Percentiles rank a stretch among this genome's conserved stretches.
Conservation (phyloP, 2,888 invertebrate genomes). For the Netelia virgata region DNA sequence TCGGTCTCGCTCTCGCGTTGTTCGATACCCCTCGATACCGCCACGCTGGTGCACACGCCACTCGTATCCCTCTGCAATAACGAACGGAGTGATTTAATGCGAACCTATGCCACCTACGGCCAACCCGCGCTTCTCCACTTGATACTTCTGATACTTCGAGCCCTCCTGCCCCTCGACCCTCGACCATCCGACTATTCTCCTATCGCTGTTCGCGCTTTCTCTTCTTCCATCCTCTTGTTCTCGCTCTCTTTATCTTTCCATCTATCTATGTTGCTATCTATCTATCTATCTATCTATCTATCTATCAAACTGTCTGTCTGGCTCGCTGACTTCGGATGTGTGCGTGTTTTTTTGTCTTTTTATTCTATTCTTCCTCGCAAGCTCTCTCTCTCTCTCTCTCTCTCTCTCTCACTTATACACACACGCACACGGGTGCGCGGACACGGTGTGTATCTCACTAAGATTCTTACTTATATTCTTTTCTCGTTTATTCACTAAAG, state of each 20-base stretch:
- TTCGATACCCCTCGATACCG: constrained; percentile 58
- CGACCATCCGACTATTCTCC: constrained; percentile 14
- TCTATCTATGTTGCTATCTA: constrained; percentile 36
- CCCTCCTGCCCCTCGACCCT: background rate
- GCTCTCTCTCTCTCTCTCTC: constrained; percentile 8
- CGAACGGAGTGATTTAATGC: constrained; percentile 67
- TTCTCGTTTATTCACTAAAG: constrained; percentile 60
- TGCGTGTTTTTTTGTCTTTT: constrained; percentile 26
- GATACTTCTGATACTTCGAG: constrained; percentile 26
- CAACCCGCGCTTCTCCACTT: constrained; percentile 41
- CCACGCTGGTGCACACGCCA: background rate
- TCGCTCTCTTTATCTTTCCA: constrained; percentile 22
- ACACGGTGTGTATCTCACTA: constrained; percentile 4
- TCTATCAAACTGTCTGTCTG: constrained; percentile 15
- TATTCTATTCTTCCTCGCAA: constrained; percentile 48
- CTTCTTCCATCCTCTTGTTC: constrained; percentile 1
- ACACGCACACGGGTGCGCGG: too few relatives aligned
- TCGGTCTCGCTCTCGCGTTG: constrained; percentile 1
- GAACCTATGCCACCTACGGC: constrained; percentile 58
- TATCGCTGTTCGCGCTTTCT: constrained; percentile 47
- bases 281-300: constrained; percentile 32
- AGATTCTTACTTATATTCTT: constrained; percentile 54
- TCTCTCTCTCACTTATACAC: constrained; percentile 21
- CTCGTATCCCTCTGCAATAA: constrained; percentile 62
- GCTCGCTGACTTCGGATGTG: background rate